These are phyloP conservation scores for Encarsia formosa DNA, from an alignment of 2,888 invertebrate species.

Conservation along the genomic window DNA sequence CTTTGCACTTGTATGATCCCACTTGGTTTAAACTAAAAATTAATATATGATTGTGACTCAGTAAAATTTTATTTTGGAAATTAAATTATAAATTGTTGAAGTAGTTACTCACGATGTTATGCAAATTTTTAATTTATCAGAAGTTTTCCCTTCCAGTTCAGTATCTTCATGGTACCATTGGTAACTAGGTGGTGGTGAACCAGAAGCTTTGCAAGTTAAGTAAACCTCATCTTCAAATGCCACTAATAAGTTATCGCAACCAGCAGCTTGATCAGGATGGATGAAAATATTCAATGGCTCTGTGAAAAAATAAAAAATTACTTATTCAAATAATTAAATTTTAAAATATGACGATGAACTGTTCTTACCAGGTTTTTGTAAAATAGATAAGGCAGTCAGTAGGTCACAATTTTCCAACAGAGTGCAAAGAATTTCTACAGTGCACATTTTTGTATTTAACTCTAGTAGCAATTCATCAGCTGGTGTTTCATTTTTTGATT, in stretches of 20 bases:
- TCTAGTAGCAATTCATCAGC: conserved; percentile 37
- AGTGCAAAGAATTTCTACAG: conserved; percentile 35
- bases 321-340: background rate
- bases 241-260: conserved; percentile 24
- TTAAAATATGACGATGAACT: no score
- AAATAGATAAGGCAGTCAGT: conserved; percentile 33
- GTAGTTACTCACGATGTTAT: conserved; percentile 4
- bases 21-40: conserved; percentile 32
- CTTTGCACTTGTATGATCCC: conserved; percentile 39
- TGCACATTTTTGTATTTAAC: conserved; percentile 38
- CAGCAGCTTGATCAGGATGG: conserved; percentile 34
- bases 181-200: conserved; percentile 43
- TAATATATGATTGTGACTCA: no score
- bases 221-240: conserved; percentile 31
- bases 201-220: conserved; percentile 39
- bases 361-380: conserved; percentile 40
- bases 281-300: conserved; percentile 35
- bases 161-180: conserved; percentile 39
- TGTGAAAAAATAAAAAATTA: conserved; percentile 20
- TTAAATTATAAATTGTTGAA: background rate
- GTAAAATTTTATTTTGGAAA: background rate
- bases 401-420: conserved; percentile 38
- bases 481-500: conserved; percentile 25
- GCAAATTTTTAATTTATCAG: conserved; percentile 32
- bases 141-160: conserved; percentile 29